A percentile compares a stretch with the other conserved stretches of the same genome.
Evolutionary conservation across 2,113 vertebrate species (phyloP).

Genomic region (Riparia riparia): DNA sequence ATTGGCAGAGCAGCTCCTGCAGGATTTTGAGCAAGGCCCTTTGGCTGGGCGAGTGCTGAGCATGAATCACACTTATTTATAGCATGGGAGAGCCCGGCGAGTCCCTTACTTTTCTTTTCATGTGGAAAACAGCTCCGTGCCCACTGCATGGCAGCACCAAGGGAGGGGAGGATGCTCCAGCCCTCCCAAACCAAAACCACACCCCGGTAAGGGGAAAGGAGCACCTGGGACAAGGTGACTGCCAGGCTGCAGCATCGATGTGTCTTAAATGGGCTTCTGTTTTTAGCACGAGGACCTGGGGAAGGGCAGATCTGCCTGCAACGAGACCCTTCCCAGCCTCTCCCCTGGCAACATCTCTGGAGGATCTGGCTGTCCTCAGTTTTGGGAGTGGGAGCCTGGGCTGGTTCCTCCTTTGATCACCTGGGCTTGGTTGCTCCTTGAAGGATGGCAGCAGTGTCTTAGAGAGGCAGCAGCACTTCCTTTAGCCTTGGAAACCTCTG

Average conservation of each 20-base stretch:
- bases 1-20: constrained; percentile 27
- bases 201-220: background rate
- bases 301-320: fast-evolving
- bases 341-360: fast-evolving
- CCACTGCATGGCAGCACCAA: background rate
- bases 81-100: background rate
- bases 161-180: background rate
- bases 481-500: background rate
- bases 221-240: background rate
- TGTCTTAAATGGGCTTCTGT: background rate
- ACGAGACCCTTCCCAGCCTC: background rate
- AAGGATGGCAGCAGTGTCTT: background rate
- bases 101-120: background rate
- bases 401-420: background rate
- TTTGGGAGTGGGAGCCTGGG: background rate
- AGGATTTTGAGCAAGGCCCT: background rate
- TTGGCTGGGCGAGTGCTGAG: background rate
- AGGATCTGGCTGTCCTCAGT: background rate
- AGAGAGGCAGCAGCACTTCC: background rate
- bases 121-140: constrained; percentile 4
- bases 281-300: background rate
- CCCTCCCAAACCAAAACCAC: background rate
- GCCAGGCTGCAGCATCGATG: fast-evolving
- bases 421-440: background rate
- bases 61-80: constrained; percentile 64